These are phyloP conservation scores for Oryzias sinensis DNA, from an alignment of 2,797 vertebrate genomes.

Conservation along the genomic window DNA sequence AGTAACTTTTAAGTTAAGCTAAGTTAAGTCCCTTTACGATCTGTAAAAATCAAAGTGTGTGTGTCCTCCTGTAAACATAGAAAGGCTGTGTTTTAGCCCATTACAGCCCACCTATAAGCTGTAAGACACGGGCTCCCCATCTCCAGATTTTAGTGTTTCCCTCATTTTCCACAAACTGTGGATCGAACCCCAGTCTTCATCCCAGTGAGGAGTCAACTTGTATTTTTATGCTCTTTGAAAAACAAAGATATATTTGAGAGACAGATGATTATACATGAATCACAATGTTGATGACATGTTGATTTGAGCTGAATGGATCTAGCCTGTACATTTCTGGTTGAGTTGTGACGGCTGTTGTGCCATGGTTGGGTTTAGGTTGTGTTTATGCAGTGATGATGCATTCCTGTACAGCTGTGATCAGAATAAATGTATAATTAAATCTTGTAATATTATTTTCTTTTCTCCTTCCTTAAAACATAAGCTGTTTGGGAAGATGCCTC, in stretches of 20 bases:
- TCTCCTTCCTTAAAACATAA: too few species aligned
- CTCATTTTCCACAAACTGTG: slow-evolving; percentile 50
- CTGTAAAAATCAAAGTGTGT: slow-evolving; percentile 31
- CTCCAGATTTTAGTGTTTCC: slow-evolving; percentile 42
- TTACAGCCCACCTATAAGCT: slow-evolving; percentile 26
- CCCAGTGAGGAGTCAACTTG: slow-evolving; percentile 68
- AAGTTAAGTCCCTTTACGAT: slow-evolving; percentile 30
- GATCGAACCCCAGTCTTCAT: slow-evolving; percentile 58
- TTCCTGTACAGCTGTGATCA: slow-evolving; percentile 77
- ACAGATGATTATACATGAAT: slow-evolving; percentile 71
- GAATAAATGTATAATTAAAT: slow-evolving; percentile 75
- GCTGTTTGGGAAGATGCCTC: too few species aligned
- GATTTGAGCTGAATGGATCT: slow-evolving; percentile 56
- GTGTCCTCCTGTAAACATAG: slow-evolving; percentile 41
- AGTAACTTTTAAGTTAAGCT: slow-evolving; percentile 53
- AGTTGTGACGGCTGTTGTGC: slow-evolving; percentile 72
- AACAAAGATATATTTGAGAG: slow-evolving; percentile 73
- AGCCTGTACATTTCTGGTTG: slow-evolving; percentile 69
- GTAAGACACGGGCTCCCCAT: slow-evolving; percentile 50
- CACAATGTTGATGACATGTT: slow-evolving; percentile 40
- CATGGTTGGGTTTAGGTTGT: slow-evolving; percentile 72
- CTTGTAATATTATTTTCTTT: slow-evolving; percentile 2
- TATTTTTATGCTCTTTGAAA: slow-evolving; percentile 78
- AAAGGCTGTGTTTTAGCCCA: slow-evolving; percentile 47
- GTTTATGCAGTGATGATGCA: slow-evolving; percentile 76